These are phyloP conservation scores for Lumbricus terrestris DNA, from an alignment of 2,888 invertebrate genomes.

Conservation along the genomic window DNA sequence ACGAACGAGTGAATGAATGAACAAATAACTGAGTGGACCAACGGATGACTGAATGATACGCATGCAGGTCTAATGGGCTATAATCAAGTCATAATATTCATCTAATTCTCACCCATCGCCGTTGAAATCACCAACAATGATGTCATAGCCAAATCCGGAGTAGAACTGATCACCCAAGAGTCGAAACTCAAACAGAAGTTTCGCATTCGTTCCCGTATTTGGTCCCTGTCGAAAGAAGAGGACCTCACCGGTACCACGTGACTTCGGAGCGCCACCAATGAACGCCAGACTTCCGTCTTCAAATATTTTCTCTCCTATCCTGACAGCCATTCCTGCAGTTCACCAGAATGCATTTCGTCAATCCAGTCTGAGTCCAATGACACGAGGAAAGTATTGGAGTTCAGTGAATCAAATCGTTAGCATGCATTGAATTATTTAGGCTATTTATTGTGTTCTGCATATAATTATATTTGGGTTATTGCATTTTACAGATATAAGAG, in stretches of 20 bases:
- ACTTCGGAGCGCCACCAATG: conserved; percentile 86
- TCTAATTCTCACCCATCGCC: conserved; percentile 74
- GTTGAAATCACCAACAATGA: conserved; percentile 86
- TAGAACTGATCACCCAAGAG: conserved; percentile 89
- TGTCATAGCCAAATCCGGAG: conserved; percentile 91
- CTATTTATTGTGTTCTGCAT: too few relatives aligned
- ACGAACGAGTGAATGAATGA: too few relatives aligned
- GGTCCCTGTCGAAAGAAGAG: conserved; percentile 60
- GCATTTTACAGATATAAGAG: too few relatives aligned
- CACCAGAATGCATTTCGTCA: not conserved
- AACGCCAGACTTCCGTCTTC: conserved; percentile 59
- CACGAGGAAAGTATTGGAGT: too few relatives aligned
- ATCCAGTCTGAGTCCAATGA: not conserved
- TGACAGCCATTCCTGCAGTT: conserved; percentile 25
- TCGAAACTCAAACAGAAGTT: conserved; percentile 65
- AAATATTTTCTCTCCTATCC: conserved; percentile 18
- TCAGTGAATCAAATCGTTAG: too few relatives aligned
- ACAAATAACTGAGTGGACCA: too few relatives aligned
- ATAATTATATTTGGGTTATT: too few relatives aligned
- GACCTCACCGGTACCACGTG: conserved; percentile 83
- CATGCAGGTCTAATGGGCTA: too few relatives aligned
- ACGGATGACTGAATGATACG: not conserved
- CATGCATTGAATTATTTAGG: too few relatives aligned
- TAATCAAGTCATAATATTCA: not conserved
- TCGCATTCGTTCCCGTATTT: not conserved